phyloP scores from a whole-genome alignment of 1,140 invertebrate species.

The Phthorimaea operculella region DNA sequence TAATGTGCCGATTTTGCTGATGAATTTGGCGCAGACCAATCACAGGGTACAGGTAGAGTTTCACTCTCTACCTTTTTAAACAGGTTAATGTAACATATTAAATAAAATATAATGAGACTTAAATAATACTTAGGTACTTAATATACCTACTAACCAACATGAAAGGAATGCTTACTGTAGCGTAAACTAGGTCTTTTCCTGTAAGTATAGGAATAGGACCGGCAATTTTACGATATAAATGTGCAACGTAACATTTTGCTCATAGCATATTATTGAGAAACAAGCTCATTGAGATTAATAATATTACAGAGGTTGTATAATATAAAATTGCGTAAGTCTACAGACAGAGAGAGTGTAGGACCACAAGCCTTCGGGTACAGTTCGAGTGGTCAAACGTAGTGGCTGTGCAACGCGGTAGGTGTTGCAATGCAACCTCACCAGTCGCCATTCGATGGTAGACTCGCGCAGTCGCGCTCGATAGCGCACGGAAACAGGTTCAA shows the following conservation, averaged over 20 bases:
- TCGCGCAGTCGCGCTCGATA: constrained; percentile 40
- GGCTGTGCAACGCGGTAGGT: constrained; percentile 27
- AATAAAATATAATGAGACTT: too few species aligned
- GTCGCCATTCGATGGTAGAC: constrained; percentile 53
- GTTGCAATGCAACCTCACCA: constrained; percentile 18
- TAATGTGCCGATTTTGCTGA: too few species aligned
- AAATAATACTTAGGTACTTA: too few species aligned
- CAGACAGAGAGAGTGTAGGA: constrained; percentile 39
- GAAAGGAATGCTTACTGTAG: too few species aligned
- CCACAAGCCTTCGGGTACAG: constrained; percentile 51
- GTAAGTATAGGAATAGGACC: background rate
- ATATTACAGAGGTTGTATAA: constrained; percentile 33
- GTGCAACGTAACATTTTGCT: background rate
- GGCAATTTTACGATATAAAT: background rate
- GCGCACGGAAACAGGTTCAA: background rate
- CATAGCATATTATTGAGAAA: background rate
- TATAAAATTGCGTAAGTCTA: constrained; percentile 38
- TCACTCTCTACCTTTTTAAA: too few species aligned
- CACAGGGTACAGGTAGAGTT: too few species aligned
- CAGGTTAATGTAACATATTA: too few species aligned
- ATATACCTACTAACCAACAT: too few species aligned
- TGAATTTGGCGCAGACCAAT: too few species aligned
- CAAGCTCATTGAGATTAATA: background rate
- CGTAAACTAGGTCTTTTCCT: too few species aligned
- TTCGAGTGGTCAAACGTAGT: constrained; percentile 15